Evolutionary conservation across 2,113 vertebrate species (phyloP), one percentile per base, ranked within the genome.

Genomic region (Seriola dumerili): DNA sequence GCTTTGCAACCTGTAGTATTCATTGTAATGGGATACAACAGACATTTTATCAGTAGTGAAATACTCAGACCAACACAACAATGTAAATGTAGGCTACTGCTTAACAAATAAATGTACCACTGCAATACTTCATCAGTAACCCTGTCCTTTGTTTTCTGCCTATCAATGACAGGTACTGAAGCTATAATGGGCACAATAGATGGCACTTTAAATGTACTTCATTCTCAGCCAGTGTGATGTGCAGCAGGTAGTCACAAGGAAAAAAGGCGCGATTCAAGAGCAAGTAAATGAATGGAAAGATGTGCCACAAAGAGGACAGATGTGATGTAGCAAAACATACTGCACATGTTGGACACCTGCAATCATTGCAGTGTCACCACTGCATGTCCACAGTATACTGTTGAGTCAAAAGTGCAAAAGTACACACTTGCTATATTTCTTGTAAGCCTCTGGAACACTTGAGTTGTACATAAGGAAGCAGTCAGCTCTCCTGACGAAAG

Each of bases 171-270:
- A 64, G 54, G 9, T 32, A 19, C 13, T 59, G 34, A 74, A 9
- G 50, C 29, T 21, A 25, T 58, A 54, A 66, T 58, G 40, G 59
- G 57, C 32, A 77, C 32, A 52, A 23, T 61, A 85, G 55, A 84
- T 78, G 58, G 58, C 21, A 32, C 12, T 52, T 83, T 59, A 57
- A 69, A 73, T 75, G 21, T 58, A 48, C 58, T 48, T 78, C 10
- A 4, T 25, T 65, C 29, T 80, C 40, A 71, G 10, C 14, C 46
- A 58, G 46, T 4, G n/a, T 48, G 13, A 68, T 67, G 32, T 57
- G 46, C 6, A 69, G 38, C 59, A 71, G 25, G 16, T 58, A 52
- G 21, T 50, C 61, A 66, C 8, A 13, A 72, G 14, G n/a, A 8
- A 38, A 34, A 75, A 34, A 46, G 48, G 68, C 36, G 36, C 8